These are phyloP conservation scores for Philhelius pedissequus DNA, from an alignment of 2,888 invertebrate genomes.

Conservation along the genomic window DNA sequence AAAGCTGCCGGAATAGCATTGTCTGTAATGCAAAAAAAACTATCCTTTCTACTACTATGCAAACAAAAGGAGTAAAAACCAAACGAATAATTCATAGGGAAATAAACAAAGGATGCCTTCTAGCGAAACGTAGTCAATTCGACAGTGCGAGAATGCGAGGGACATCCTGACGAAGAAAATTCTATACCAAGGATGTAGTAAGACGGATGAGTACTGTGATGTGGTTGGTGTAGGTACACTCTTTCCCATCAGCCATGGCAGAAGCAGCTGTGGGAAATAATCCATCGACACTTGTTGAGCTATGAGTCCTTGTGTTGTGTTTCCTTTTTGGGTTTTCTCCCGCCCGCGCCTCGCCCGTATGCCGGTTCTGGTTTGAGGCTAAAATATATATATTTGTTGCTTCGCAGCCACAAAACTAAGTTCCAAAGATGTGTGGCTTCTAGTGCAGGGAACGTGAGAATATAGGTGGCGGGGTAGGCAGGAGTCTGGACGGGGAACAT, in stretches of 20 bases:
- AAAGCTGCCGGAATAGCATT: neutral
- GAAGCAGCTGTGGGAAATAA: conserved; percentile 44
- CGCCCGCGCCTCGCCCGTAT: neutral
- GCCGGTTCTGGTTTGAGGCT: conserved; percentile 12
- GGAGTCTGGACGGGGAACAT: conserved; percentile 4
- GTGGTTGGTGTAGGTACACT: neutral
- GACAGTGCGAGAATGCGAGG: conserved; percentile 18
- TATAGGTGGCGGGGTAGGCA: neutral
- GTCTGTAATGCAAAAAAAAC: neutral
- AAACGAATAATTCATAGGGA: conserved; percentile 32
- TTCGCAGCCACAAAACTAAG: conserved; percentile 43
- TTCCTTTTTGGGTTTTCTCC: neutral
- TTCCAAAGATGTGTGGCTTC: conserved; percentile 8
- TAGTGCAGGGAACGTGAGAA: neutral
- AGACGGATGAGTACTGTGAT: neutral
- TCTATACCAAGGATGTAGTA: neutral
- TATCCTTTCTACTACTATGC: neutral
- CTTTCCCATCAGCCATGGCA: neutral
- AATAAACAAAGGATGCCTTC: conserved; percentile 48
- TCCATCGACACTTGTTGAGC: conserved; percentile 60
- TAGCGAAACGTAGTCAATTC: conserved; percentile 35
- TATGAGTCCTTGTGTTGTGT: conserved; percentile 37
- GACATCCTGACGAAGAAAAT: conserved; percentile 47
- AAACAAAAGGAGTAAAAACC: conserved; percentile 30
- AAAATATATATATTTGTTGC: conserved; percentile 38